These are phyloP conservation scores for Eira barbara DNA, from an alignment of 2,113 vertebrate genomes.

Conservation along the genomic window DNA sequence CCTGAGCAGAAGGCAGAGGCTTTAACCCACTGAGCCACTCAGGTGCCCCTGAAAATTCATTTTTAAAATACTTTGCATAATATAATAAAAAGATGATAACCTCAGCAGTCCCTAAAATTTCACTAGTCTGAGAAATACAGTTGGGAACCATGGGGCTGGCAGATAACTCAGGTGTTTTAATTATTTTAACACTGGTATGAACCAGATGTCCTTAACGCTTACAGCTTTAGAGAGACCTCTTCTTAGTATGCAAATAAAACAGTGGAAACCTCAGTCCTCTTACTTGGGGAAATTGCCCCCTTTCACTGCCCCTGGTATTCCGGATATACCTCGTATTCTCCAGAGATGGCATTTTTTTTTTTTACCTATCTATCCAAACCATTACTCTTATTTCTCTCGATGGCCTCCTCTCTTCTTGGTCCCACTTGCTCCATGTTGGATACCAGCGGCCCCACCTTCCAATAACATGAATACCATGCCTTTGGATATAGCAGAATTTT, in stretches of 20 bases:
- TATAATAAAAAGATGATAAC: not conserved
- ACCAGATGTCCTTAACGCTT: not conserved
- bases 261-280: not conserved
- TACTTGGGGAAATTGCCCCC: not conserved
- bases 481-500: not conserved
- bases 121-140: not conserved
- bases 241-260: not conserved
- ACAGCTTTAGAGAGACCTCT: not conserved
- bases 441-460: not conserved
- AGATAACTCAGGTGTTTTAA: slow-evolving; percentile 1
- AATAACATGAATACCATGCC: not conserved
- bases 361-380: not conserved
- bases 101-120: not conserved
- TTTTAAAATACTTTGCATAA: not conserved
- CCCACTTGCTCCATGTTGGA: not conserved
- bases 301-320: not conserved
- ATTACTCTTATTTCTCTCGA: not conserved
- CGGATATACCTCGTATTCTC: not conserved
- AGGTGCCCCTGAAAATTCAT: not conserved
- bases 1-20: too few species aligned
- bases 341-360: not conserved
- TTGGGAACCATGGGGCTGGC: not conserved
- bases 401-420: not conserved
- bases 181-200: slow-evolving; percentile 31
- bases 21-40: too few species aligned